Evolutionary conservation across 2,888 invertebrate species (phyloP).

Genomic region (Gasteruption jaculator): DNA sequence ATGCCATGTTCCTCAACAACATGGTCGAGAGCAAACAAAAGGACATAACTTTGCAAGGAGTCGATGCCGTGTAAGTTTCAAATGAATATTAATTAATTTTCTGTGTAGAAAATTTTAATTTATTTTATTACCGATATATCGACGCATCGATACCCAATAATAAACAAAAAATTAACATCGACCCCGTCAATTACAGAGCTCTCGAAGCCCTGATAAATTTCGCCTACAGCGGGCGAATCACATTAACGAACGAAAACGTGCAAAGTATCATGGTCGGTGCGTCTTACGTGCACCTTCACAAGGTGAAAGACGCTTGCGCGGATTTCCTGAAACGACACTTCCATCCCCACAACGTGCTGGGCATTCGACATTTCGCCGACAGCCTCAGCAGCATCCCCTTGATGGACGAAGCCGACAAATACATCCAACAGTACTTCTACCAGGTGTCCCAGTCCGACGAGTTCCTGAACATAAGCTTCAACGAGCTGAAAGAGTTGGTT

Average conservation of each 20-base stretch:
- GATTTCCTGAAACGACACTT: constrained; percentile 73
- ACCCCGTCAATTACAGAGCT: constrained; percentile 57
- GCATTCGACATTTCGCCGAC: constrained; percentile 76
- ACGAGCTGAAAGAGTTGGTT: constrained; percentile 67
- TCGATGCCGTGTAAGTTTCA: constrained; percentile 66
- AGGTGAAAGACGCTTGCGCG: constrained; percentile 80
- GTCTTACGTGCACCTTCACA: constrained; percentile 73
- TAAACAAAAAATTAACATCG: constrained; percentile 1
- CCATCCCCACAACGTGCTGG: constrained; percentile 75
- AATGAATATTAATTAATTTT: neutral
- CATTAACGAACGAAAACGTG: constrained; percentile 74
- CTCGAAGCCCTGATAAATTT: constrained; percentile 79
- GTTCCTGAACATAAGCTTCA: constrained; percentile 61
- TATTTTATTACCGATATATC: neutral
- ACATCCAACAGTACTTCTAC: constrained; percentile 74
- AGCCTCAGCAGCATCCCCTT: constrained; percentile 68
- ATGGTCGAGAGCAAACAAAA: constrained; percentile 81
- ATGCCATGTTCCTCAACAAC: constrained; percentile 86
- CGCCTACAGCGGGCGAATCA: constrained; percentile 77
- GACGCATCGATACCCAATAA: neutral
- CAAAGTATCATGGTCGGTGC: constrained; percentile 82
- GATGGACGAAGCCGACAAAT: constrained; percentile 72
- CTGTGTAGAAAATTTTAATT: neutral
- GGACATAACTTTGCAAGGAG: constrained; percentile 77
- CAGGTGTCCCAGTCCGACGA: constrained; percentile 75